A percentile compares a stretch with the other conserved stretches of the same genome.
phyloP scores from a whole-genome alignment of 2,888 invertebrate genomes.

The Amblyjoppa fuscipennis region DNA sequence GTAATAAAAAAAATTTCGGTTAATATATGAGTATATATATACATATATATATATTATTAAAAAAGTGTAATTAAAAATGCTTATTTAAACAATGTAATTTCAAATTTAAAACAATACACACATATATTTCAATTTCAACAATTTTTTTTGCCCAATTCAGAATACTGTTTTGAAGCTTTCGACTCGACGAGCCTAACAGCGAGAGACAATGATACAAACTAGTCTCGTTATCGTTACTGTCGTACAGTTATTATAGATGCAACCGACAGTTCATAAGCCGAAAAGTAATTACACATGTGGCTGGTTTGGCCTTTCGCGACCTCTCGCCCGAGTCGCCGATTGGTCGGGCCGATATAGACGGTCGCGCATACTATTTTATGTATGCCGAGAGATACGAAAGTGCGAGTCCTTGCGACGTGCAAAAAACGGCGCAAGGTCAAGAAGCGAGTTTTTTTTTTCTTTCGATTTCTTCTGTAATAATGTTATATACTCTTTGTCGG shows the following conservation, averaged over 20 bases:
- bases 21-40: neutral
- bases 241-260: slow-evolving; percentile 55
- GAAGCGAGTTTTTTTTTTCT: neutral
- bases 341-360: slow-evolving; percentile 12
- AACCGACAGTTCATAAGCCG: slow-evolving; percentile 57
- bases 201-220: slow-evolving; percentile 47
- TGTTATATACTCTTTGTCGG: neutral
- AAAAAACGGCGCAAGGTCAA: slow-evolving; percentile 7
- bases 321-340: slow-evolving; percentile 28
- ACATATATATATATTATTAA: no score
- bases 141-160: neutral
- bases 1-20: neutral
- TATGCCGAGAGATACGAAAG: neutral
- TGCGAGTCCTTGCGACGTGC: slow-evolving; percentile 1
- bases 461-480: neutral
- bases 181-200: slow-evolving; percentile 4
- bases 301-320: slow-evolving; percentile 43
- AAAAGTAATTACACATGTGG: slow-evolving; percentile 59
- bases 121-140: no score
- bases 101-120: no score
- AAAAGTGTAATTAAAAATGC: no score
- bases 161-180: neutral
- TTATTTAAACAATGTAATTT: no score
- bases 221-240: slow-evolving; percentile 29
- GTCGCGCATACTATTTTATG: neutral